Base-by-base conservation (phyloP, 2,888 invertebrate species). In the Drosophila recens region DNA sequence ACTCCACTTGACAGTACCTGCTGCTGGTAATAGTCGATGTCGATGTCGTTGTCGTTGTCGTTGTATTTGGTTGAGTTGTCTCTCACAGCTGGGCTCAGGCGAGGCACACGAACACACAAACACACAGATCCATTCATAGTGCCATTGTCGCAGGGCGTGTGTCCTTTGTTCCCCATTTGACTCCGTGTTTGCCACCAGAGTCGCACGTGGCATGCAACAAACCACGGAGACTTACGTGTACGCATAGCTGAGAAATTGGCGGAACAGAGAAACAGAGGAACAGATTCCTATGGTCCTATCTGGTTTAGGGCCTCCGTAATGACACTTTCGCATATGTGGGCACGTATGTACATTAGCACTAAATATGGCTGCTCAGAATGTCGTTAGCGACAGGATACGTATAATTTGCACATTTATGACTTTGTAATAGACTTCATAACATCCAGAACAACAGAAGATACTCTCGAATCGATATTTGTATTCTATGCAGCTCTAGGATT, bases 131-230 rank as follows among this genome's bases (percentile, higher is more conserved):
- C 59, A 52, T 20, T 20, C 48, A 40, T 3, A 45, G 52, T 65
- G 59, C 65, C 65, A 72, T 70, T 77, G 80, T 78, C 61, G 76
- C 75, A 48, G 56, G 67, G 48, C 42, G 52, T 27, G 74, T 75
- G 65, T 72, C 72, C 80, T 80, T 67, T 72, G 72, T 71, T 73
- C 72, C 62, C 67, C 82, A 74, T 75, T 76, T 72, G 80, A 69
- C 67, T 73, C 46, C 67, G 38, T 48, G 66, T 54, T 68, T 64
- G 51, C 63, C 68, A 54, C 23, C 54, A 67, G 62, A 67, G 67
- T 65, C 68, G 54, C 54, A 64, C 67, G 57, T 36, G 15, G 33
- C 46, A 46, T 23, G 13, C 49, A 38, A 43, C 40, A 57, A 38
- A 40, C 64, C 66, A 43, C 48, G 30, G 66, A 51, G 62, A 56